Evolutionary conservation across 2,113 vertebrate species (phyloP).

Genomic region (Rattus rattus): DNA sequence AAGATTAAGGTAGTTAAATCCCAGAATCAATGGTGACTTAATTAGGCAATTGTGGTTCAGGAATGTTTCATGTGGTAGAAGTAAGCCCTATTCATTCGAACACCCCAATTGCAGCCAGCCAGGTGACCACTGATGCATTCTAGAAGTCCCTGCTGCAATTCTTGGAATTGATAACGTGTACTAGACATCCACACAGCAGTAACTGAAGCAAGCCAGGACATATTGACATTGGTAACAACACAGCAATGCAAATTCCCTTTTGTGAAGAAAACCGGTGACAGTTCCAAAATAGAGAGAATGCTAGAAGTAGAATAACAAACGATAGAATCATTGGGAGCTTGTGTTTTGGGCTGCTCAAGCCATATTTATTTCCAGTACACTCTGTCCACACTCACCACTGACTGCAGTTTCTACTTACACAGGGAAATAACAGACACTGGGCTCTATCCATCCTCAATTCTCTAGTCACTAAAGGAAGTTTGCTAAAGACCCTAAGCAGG

Average conservation of each 20-base stretch:
- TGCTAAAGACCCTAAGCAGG: too few species aligned
- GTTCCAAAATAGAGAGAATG: not conserved
- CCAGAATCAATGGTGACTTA: constrained; percentile 43
- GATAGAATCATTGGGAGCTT: too few species aligned
- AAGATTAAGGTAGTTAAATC: constrained; percentile 61
- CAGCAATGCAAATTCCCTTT: not conserved
- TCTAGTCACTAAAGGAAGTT: not conserved
- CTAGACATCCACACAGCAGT: not conserved
- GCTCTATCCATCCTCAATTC: too few species aligned
- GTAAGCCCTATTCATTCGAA: constrained; percentile 39
- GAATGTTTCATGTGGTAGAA: constrained; percentile 53
- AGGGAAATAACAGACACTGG: not conserved
- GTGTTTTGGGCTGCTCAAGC: not conserved
- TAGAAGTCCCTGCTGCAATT: constrained; percentile 19
- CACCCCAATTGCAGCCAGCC: not conserved
- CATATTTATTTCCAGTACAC: not conserved
- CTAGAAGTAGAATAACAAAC: not conserved
- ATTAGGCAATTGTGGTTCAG: constrained; percentile 47
- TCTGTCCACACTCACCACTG: not conserved
- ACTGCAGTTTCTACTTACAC: not conserved
- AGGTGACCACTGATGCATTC: not conserved
- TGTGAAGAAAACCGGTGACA: not conserved
- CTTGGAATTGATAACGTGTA: not conserved
- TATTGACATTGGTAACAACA: not conserved
- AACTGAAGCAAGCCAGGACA: not conserved